Percentiles rank a stretch among this genome's conserved stretches.
phyloP scores from a whole-genome alignment of 35 echinoderm and acorn worm genomes.

The Acanthaster planci region DNA sequence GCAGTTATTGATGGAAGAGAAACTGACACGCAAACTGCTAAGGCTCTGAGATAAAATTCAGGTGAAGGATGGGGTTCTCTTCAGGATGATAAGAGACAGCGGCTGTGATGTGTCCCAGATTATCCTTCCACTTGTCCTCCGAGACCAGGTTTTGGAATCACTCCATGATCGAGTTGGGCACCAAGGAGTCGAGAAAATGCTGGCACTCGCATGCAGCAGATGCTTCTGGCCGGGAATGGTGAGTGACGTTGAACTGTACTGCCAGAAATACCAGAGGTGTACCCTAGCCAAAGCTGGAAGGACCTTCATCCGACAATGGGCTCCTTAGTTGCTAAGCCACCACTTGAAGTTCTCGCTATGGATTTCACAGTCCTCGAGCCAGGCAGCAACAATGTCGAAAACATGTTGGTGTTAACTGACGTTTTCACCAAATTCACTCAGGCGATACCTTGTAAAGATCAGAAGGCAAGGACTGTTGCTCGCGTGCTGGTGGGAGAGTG shows the following conservation, averaged over 20 bases:
- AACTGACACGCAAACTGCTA: too few species aligned
- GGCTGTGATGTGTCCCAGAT: conserved; percentile 40
- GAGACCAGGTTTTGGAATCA: too few species aligned
- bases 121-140: conserved; percentile 33
- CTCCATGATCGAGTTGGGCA: conserved; percentile 63
- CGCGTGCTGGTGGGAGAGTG: conserved; percentile 56
- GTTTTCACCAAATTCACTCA: too few species aligned
- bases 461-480: conserved; percentile 63
- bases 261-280: conserved; percentile 40
- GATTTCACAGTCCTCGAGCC: too few species aligned
- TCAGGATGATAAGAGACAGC: too few species aligned
- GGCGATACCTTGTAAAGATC: conserved; percentile 33
- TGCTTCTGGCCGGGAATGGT: conserved; percentile 65
- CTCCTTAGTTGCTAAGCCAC: conserved; percentile 29
- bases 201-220: not conserved
- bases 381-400: conserved; percentile 43
- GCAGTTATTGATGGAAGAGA: not conserved
- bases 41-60: too few species aligned
- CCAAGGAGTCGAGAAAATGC: conserved; percentile 45
- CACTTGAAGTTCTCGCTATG: conserved; percentile 2
- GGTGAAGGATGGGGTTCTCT: too few species aligned
- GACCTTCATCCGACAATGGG: too few species aligned
- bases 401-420: conserved; percentile 69
- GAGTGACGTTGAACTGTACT: conserved; percentile 34
- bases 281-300: conserved; percentile 33